These are phyloP conservation scores for Datnioides undecimradiatus DNA, from an alignment of 2,113 vertebrate genomes.

Conservation along the genomic window DNA sequence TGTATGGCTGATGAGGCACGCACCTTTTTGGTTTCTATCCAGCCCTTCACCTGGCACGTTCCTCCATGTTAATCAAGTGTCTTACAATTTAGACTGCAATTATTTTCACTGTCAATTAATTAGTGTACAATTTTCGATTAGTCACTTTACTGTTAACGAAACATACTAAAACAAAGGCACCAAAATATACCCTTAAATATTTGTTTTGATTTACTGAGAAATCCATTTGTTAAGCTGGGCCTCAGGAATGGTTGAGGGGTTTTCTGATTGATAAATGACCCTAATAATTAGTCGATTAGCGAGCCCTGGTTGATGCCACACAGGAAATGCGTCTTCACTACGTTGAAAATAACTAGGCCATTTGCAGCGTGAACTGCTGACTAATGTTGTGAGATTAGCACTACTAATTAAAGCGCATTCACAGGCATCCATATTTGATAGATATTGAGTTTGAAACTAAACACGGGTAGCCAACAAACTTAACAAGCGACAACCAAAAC, in stretches of 20 bases:
- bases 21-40: not conserved
- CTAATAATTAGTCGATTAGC: not conserved
- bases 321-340: not conserved
- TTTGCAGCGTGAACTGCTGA: not conserved
- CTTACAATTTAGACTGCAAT: too few species aligned
- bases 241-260: too few species aligned
- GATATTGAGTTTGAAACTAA: rapidly evolving
- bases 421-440: not conserved
- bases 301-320: not conserved
- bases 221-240: not conserved
- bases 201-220: too few species aligned
- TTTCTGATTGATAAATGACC: not conserved
- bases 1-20: not conserved
- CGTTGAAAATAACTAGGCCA: not conserved
- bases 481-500: not conserved
- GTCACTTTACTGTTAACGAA: not conserved
- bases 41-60: not conserved
- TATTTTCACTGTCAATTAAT: not conserved
- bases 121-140: not conserved
- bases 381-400: not conserved
- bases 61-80: too few species aligned
- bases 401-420: rapidly evolving
- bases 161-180: too few species aligned
- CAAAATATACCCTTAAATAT: too few species aligned
- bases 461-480: rapidly evolving